Conservation (phyloP, 2,888 invertebrate genomes). For the Callosobruchus maculatus region DNA sequence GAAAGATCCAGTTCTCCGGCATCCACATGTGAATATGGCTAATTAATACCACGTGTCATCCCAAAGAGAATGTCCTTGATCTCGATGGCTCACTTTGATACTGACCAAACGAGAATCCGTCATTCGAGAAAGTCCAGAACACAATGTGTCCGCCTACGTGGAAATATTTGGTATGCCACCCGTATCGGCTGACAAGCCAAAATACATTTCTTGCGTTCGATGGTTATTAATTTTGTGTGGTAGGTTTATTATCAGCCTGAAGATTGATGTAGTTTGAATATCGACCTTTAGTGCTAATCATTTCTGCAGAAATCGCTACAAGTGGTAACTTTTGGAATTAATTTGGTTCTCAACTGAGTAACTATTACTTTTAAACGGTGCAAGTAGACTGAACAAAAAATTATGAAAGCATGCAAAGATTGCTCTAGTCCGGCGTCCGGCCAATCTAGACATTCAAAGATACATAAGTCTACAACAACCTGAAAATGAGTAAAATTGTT, state of each 20-base stretch:
- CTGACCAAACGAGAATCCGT: background rate
- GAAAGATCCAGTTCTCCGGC: background rate
- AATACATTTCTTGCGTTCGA: conserved; percentile 34
- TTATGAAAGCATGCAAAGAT: too few species aligned
- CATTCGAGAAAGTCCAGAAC: background rate
- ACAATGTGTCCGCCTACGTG: background rate
- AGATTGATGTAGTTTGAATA: conserved; percentile 24
- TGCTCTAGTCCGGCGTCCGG: too few species aligned
- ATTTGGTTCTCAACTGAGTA: too few species aligned
- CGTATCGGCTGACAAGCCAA: conserved; percentile 26
- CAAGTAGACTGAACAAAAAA: too few species aligned
- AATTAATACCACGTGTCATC: background rate
- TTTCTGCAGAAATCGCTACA: conserved; percentile 18
- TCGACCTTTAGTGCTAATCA: conserved; percentile 25
- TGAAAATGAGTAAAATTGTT: too few species aligned
- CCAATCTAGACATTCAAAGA: too few species aligned
- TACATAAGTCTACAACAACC: too few species aligned
- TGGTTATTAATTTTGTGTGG: conserved; percentile 31
- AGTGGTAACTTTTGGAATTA: conserved; percentile 10
- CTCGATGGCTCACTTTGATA: background rate
- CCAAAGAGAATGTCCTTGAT: background rate
- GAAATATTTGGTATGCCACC: background rate
- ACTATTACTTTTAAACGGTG: too few species aligned
- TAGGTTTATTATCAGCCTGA: conserved; percentile 21
- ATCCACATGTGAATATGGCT: background rate